Evolutionary conservation across 2,797 vertebrate genomes (phyloP), one percentile per base, ranked within the genome.

Genomic region (Lepidocolaptes lacrymiger): DNA sequence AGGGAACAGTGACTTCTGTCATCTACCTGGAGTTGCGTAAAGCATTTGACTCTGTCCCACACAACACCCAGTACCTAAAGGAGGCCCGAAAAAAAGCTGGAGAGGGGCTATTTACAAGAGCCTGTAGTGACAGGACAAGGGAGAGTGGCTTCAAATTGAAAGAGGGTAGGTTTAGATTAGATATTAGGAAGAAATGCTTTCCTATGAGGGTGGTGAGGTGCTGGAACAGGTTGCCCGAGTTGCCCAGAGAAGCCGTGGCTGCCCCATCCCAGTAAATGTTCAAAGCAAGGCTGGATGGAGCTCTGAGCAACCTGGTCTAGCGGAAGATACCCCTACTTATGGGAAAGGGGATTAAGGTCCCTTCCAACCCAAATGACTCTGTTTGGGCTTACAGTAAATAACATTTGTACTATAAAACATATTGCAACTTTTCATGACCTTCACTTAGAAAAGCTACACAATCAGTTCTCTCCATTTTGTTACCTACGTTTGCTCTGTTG

Each of bases 181-280:
- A 32, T n/a, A 63, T 63, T 6, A 23, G 41, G n/a, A 63, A 28
- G 32, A 13, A 7, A 21, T 22, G 13, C 5, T 56, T 63, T 7
- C 16, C 36, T n/a, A 3, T n/a, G 20, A 22, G 8, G 14, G 5
- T 26, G 24, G 6, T 26, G 28, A 27, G 32, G 6, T 7, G 1
- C 74, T 43, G 15, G 22, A 3, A 18, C 20, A 63, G 16, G 20
- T 9, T 76, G 0, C 43, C 17, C 20, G 69, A 17, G 20, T 9
- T 76, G 0, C 43, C 17, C 17, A 34, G 3, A 13, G 32, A 14
- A 76, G 1, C 16, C 49, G 7, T 14, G 36, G 9, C 1, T 68
- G 32, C 4, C 9, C 7, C 32, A 13, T 22, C 10, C 20, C 20
- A 44, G 71, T 6, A 24, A 69, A 6, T 12, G 23, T 49, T 13